These are phyloP conservation scores for Verasper variegatus DNA, from an alignment of 2,113 vertebrate genomes.

Conservation along the genomic window DNA sequence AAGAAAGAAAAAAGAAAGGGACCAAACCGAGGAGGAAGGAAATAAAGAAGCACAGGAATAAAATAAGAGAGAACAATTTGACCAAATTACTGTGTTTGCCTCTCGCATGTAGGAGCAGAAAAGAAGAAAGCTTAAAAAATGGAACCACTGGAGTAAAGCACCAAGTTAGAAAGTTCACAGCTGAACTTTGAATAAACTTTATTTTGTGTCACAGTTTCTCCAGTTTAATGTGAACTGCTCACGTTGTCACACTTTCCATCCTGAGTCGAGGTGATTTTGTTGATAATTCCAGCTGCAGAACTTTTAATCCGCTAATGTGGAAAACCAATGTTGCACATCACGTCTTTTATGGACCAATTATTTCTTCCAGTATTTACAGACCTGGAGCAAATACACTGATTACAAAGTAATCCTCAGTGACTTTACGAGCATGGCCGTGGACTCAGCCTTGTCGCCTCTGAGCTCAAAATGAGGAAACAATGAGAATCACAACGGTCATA, in stretches of 20 bases:
- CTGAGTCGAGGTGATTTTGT: conserved; percentile 6
- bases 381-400: conserved; percentile 6
- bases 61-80: too few relatives aligned
- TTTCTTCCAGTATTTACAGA: conserved; percentile 40
- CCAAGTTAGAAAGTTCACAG: background rate
- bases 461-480: background rate
- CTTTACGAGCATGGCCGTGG: background rate
- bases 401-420: background rate
- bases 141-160: background rate
- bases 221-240: conserved; percentile 35
- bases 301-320: conserved; percentile 31
- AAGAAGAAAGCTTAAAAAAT: background rate
- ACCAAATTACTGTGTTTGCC: background rate
- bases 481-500: background rate
- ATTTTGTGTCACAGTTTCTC: background rate
- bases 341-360: conserved; percentile 37
- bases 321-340: conserved; percentile 43
- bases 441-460: background rate
- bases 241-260: conserved; percentile 64
- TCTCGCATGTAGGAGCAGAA: background rate
- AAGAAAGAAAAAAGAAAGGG: too few relatives aligned
- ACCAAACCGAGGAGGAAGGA: too few relatives aligned
- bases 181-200: conserved; percentile 17
- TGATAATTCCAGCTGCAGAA: conserved; percentile 18
- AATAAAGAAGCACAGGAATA: too few relatives aligned